Evolutionary conservation across 2,888 invertebrate genomes (phyloP).

Genomic region (Dryococelus australis): DNA sequence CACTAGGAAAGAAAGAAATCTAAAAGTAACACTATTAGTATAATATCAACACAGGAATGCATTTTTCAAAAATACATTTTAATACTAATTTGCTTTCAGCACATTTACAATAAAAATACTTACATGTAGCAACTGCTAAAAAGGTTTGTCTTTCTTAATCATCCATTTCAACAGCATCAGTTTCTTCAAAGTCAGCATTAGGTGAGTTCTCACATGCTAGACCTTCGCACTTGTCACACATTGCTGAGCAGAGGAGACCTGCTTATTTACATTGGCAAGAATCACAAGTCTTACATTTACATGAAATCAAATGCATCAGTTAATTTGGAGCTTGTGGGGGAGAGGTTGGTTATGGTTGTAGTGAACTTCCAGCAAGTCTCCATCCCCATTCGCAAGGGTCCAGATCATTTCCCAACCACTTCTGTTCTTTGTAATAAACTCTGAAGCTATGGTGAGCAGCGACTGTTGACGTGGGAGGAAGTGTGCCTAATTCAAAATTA

Average conservation of each 20-base stretch:
- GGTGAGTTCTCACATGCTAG: slow-evolving; percentile 20
- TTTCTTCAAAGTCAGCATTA: background rate
- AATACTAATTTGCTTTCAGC: no score
- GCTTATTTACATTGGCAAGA: slow-evolving; percentile 20
- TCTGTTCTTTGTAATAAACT: slow-evolving; percentile 1
- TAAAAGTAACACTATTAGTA: no score
- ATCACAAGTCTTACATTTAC: slow-evolving; percentile 17
- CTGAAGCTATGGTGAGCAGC: background rate
- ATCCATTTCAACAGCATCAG: background rate
- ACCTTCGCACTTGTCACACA: slow-evolving; percentile 13
- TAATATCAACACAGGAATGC: no score
- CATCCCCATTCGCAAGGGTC: slow-evolving; percentile 20
- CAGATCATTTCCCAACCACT: slow-evolving; percentile 21
- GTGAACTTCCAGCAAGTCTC: slow-evolving; percentile 5
- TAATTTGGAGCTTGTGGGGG: background rate
- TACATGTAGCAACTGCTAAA: no score
- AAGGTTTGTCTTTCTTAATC: background rate
- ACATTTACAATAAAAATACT: no score
- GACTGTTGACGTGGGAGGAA: background rate
- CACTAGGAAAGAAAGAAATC: no score
- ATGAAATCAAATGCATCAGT: slow-evolving; percentile 22
- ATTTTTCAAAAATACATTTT: no score
- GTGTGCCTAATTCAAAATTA: slow-evolving; percentile 27
- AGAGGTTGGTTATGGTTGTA: background rate
- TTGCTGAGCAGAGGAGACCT: slow-evolving; percentile 7